Base-by-base conservation (phyloP, 2,888 invertebrate genomes). In the Exephanes ischioxanthus region DNA sequence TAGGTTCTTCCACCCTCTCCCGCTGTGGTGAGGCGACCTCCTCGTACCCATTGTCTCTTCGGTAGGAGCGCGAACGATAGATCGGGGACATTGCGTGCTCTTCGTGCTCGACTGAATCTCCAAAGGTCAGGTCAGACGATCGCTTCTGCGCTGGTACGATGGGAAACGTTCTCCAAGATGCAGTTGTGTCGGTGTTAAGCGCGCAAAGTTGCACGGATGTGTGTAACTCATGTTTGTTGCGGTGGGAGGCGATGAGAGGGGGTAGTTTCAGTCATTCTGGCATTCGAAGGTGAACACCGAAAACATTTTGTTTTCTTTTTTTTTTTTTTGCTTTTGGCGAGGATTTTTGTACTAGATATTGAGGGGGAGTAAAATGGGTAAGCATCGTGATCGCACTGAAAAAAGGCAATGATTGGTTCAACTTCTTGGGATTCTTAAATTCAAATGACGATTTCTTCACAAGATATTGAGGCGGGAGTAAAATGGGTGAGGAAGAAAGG, bases 91-190 rank as follows among this genome's bases (percentile, higher is more conserved):
- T 26, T 77, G 72, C 72, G 80, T 68, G 37, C 79, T 58, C 33
- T 30, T 71, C 70, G 37, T 61, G 71, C 76, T 67, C 73, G 67
- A 9, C 58, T 45, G 51, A 77, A 84, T 80, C 30, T 16, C 7
- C 30, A 78, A 84, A 84, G 80, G 80, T 84, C 84, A 78, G 53
- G 73, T 45, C 45, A 26, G 67, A 61, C 68, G 61, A 73, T 73
- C 30, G 22, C 30, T 30, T 9, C 2, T 11, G 11, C 41, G 61
- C 51, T 41, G 45, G 61, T 63, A 81, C 16, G 67, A 72, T 19
- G 68, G 6, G 16, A 16, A 14, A 11, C 11, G 33, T 66, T 73
- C 45, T 58, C 3, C 6, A 1, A 45, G 73, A 0, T 26, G 26
- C 4, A 61, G 14, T n/a, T 37, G n/a, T 1, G 53, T 53, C 53